Percentiles rank a stretch among this genome's conserved stretches.
phyloP scores from a whole-genome alignment of 2,113 vertebrate species.

The Hirundichthys speculiger region DNA sequence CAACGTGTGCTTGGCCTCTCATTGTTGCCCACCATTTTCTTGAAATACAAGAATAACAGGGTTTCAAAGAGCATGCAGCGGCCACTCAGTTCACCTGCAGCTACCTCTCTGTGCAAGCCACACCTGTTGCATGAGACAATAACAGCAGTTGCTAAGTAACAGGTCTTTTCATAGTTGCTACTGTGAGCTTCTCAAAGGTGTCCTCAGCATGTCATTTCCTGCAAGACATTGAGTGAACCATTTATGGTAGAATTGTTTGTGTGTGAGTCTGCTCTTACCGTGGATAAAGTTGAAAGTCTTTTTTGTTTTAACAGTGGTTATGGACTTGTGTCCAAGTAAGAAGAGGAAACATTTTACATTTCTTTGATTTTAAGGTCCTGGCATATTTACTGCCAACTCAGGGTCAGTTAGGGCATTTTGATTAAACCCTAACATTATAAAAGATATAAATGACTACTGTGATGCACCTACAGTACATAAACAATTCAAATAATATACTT shows the following conservation, averaged over 20 bases:
- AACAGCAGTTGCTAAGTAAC: conserved; percentile 80
- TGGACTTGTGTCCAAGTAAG: too few relatives aligned
- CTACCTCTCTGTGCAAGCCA: conserved; percentile 60
- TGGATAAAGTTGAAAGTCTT: neutral
- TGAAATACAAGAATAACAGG: conserved; percentile 48
- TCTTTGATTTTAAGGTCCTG: too few relatives aligned
- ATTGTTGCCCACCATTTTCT: conserved; percentile 39
- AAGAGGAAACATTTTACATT: too few relatives aligned
- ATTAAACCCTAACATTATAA: too few relatives aligned
- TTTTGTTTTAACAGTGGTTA: too few relatives aligned
- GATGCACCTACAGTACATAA: too few relatives aligned
- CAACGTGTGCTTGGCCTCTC: conserved; percentile 24
- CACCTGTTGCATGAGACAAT: conserved; percentile 73
- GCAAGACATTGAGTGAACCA: conserved; percentile 25
- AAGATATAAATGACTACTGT: too few relatives aligned
- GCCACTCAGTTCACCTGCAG: conserved; percentile 56
- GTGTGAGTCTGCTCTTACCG: too few relatives aligned
- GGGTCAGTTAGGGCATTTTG: too few relatives aligned
- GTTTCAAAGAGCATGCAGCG: conserved; percentile 44
- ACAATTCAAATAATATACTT: neutral
- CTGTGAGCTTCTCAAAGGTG: conserved; percentile 54
- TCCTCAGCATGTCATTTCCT: conserved; percentile 56
- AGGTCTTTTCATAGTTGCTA: conserved; percentile 55
- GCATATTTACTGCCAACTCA: too few relatives aligned
- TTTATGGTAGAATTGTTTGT: conserved; percentile 2